phyloP scores from a whole-genome alignment of 2,888 invertebrate genomes.

The Erynnis tages region DNA sequence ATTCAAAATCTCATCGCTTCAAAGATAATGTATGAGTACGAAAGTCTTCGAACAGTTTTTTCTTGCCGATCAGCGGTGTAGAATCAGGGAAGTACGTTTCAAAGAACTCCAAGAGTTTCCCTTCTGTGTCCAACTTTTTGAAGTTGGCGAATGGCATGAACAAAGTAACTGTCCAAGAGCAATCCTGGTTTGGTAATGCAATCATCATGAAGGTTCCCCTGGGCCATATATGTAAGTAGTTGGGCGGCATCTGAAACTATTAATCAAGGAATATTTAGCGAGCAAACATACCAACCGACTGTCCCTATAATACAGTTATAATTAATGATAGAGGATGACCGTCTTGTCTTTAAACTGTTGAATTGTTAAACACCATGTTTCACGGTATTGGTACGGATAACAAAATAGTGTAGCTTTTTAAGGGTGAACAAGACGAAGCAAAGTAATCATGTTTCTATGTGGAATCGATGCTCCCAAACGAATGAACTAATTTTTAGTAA shows the following conservation, averaged over 20 bases:
- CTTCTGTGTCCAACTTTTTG: constrained; percentile 82
- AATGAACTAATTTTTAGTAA: no score
- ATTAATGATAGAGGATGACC: constrained; percentile 8
- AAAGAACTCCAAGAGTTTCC: constrained; percentile 89
- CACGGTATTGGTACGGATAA: no score
- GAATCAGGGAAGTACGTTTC: constrained; percentile 91
- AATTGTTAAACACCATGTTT: no score
- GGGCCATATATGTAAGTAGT: constrained; percentile 98
- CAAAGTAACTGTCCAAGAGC: constrained; percentile 96
- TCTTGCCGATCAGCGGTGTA: constrained; percentile 89
- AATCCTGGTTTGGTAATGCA: constrained; percentile 96
- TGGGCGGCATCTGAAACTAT: constrained; percentile 91
- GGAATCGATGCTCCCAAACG: no score
- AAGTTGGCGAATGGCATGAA: constrained; percentile 96
- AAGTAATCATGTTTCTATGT: no score
- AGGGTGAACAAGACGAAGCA: no score
- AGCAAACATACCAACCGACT: background rate
- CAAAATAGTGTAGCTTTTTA: no score
- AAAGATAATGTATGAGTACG: no score
- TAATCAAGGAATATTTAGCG: constrained; percentile 12
- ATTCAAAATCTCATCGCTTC: no score
- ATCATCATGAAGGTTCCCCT: constrained; percentile 98
- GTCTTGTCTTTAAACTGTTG: constrained; percentile 5
- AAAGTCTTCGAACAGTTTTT: constrained; percentile 88
- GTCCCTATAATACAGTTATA: constrained; percentile 1